Percentiles rank a stretch among this genome's conserved stretches.
Conservation (phyloP, 2,797 vertebrate species). For the Chelonia mydas region DNA sequence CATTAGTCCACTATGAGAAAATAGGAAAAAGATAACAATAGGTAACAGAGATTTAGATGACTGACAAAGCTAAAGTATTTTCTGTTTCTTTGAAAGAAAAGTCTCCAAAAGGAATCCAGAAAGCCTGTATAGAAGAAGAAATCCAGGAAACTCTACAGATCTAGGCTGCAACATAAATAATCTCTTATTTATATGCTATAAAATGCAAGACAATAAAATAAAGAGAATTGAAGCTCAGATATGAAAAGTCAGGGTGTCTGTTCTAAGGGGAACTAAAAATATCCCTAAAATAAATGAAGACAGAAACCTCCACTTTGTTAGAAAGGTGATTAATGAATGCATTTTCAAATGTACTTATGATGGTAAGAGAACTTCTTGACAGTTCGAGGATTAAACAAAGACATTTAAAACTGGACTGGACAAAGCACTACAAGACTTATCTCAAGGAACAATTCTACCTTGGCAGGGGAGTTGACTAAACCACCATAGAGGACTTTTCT, state of each 20-base stretch:
- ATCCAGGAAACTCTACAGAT: not conserved
- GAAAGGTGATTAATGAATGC: conserved; percentile 20
- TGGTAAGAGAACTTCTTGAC: not conserved
- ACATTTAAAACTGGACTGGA: not conserved
- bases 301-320: not conserved
- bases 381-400: not conserved
- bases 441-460: not conserved
- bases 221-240: not conserved
- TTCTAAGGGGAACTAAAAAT: not conserved
- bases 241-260: not conserved
- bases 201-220: not conserved
- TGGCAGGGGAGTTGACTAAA: not conserved
- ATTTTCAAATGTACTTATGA: not conserved
- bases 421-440: not conserved
- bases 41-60: not conserved
- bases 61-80: not conserved
- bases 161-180: not conserved
- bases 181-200: not conserved
- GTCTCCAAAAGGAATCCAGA: not conserved
- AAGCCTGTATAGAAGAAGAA: not conserved
- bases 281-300: conserved; percentile 13
- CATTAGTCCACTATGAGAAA: not conserved
- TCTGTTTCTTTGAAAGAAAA: not conserved
- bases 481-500: not conserved
- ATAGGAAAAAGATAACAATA: not conserved